Evolutionary conservation across 2,797 vertebrate genomes (phyloP).

Genomic region (Vultur gryphus): DNA sequence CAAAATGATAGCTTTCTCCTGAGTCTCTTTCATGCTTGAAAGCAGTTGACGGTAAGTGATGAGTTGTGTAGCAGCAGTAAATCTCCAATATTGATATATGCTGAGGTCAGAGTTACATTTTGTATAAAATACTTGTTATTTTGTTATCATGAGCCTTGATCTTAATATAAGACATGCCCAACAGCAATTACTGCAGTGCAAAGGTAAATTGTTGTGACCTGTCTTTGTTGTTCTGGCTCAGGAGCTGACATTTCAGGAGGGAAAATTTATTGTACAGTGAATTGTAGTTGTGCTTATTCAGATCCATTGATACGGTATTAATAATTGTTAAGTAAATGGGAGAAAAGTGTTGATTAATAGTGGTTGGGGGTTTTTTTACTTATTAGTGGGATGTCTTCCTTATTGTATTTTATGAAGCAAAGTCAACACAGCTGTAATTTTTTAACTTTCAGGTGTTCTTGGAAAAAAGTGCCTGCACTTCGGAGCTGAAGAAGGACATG

Average conservation of each 20-base stretch:
- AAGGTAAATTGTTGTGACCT: not conserved
- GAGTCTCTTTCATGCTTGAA: not conserved
- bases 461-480: not conserved
- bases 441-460: conserved; percentile 62
- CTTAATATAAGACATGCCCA: not conserved
- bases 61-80: not conserved
- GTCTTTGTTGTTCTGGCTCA: not conserved
- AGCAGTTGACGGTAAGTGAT: not conserved
- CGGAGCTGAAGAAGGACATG: conserved; percentile 79
- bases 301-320: not conserved
- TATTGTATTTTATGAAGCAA: not conserved
- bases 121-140: not conserved
- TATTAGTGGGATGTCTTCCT: not conserved
- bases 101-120: not conserved
- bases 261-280: not conserved
- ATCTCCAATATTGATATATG: not conserved
- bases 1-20: not conserved
- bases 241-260: not conserved
- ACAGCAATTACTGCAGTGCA: not conserved
- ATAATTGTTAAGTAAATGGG: not conserved
- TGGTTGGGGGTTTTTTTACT: not conserved
- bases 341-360: not conserved
- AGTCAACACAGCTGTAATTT: not conserved
- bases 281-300: not conserved
- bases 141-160: not conserved